phyloP scores from a whole-genome alignment of 1,140 invertebrate species.

The Mercenaria mercenaria region DNA sequence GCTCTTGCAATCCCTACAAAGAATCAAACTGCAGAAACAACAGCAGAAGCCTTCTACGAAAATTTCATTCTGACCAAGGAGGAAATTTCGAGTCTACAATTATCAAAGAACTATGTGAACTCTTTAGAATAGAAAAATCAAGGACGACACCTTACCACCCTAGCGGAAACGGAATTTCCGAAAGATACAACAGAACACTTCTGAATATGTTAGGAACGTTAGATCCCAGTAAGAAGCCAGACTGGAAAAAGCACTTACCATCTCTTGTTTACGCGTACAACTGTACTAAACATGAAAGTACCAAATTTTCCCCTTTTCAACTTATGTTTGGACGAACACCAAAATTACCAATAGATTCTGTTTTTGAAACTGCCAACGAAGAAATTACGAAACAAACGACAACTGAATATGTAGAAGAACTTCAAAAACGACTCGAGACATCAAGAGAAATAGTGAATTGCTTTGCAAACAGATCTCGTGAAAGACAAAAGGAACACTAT shows the following conservation, averaged over 20 bases:
- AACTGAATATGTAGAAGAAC: background rate
- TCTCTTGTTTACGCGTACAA: slow-evolving; percentile 25
- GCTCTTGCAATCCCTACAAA: slow-evolving; percentile 7
- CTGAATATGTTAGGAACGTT: slow-evolving; percentile 44
- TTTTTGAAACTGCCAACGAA: slow-evolving; percentile 10
- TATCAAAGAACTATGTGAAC: too few relatives aligned
- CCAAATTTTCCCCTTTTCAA: slow-evolving; percentile 12
- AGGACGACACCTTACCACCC: slow-evolving; percentile 29
- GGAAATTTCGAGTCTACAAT: slow-evolving; percentile 15
- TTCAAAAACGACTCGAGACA: background rate
- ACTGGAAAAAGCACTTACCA: slow-evolving; percentile 28
- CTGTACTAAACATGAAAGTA: slow-evolving; percentile 28
- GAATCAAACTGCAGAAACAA: slow-evolving; percentile 40
- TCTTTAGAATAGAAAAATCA: slow-evolving; percentile 12
- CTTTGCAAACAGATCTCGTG: background rate
- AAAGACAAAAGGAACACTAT: slow-evolving; percentile 13
- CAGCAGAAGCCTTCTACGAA: too few relatives aligned
- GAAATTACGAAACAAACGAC: background rate
- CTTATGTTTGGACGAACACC: slow-evolving; percentile 35
- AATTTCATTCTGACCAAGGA: slow-evolving; percentile 27
- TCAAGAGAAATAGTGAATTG: too few relatives aligned
- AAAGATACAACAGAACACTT: slow-evolving; percentile 26
- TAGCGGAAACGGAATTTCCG: too few relatives aligned
- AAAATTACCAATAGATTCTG: slow-evolving; percentile 30
- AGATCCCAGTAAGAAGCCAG: slow-evolving; percentile 25